Evolutionary conservation across 2,113 vertebrate species (phyloP).

Genomic region (Crotophaga sulcirostris): DNA sequence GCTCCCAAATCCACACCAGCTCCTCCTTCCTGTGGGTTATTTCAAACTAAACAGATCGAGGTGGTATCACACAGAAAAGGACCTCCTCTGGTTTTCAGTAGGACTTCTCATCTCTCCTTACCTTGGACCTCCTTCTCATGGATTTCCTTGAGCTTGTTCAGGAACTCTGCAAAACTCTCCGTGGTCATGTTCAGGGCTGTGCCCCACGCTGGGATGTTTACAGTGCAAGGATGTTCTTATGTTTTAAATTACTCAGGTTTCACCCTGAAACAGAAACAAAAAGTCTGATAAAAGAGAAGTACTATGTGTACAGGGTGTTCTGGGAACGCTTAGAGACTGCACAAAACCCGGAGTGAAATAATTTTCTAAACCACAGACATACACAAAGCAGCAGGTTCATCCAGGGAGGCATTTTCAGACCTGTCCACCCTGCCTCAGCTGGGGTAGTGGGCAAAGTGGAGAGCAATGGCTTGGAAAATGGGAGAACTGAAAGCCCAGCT

Average conservation of each 20-base stretch:
- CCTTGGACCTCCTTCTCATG: conserved; percentile 91
- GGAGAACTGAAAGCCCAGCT: not conserved
- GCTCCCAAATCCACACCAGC: not conserved
- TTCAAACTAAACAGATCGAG: not conserved
- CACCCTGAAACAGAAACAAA: not conserved
- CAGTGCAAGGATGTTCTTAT: not conserved
- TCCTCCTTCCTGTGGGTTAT: not conserved
- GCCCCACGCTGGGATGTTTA: not conserved
- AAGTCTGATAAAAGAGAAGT: not conserved
- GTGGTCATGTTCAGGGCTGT: conserved; percentile 49
- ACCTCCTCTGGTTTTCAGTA: not conserved
- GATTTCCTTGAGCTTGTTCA: conserved; percentile 85
- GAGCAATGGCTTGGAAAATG: fast-evolving
- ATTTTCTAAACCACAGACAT: not conserved
- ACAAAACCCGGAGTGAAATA: not conserved
- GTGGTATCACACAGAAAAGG: not conserved
- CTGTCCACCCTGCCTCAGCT: not conserved
- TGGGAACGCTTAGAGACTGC: not conserved
- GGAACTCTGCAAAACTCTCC: conserved; percentile 84
- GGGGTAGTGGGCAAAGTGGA: fast-evolving
- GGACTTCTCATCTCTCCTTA: conserved; percentile 1
- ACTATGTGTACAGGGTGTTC: not conserved
- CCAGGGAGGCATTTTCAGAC: not conserved
- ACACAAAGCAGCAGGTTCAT: not conserved
- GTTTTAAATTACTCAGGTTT: not conserved